Evolutionary conservation across 2,888 invertebrate genomes (phyloP).

Genomic region (Ceriagrion tenellum): DNA sequence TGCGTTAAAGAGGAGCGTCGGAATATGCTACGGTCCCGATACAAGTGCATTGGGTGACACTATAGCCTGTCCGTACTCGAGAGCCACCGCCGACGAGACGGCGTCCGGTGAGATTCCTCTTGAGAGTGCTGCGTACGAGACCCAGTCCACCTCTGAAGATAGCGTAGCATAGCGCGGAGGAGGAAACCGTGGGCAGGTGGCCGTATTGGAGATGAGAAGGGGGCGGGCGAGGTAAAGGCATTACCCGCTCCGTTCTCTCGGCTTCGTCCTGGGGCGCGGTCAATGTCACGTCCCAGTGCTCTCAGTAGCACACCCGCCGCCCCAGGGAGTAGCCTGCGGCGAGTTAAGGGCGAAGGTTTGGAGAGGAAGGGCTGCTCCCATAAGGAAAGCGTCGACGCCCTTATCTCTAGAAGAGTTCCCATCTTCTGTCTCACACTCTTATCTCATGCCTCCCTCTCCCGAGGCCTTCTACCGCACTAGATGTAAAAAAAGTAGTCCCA

Average conservation of each 20-base stretch:
- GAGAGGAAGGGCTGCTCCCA: neutral
- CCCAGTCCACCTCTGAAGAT: neutral
- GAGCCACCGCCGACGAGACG: neutral
- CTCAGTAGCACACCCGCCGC: neutral
- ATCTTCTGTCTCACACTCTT: neutral
- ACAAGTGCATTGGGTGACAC: neutral
- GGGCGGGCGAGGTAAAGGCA: neutral
- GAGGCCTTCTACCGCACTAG: neutral
- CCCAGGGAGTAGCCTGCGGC: neutral
- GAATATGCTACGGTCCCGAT: too few relatives aligned
- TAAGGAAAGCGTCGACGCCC: neutral
- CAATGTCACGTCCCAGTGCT: constrained; percentile 16
- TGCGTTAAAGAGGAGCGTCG: too few relatives aligned
- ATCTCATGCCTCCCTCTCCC: neutral
- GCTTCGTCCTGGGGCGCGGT: neutral
- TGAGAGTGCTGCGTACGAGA: neutral
- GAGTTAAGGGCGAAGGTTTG: neutral
- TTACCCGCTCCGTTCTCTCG: neutral
- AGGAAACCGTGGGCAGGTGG: neutral
- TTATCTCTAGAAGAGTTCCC: neutral
- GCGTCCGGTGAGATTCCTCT: neutral
- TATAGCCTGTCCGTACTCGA: neutral
- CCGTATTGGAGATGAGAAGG: neutral
- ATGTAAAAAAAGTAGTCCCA: neutral
- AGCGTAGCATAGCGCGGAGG: neutral